Percentiles rank a stretch among this genome's conserved stretches.
These are phyloP conservation scores for Acleris literana DNA, from an alignment of 2,888 invertebrate species.

Conservation along the genomic window DNA sequence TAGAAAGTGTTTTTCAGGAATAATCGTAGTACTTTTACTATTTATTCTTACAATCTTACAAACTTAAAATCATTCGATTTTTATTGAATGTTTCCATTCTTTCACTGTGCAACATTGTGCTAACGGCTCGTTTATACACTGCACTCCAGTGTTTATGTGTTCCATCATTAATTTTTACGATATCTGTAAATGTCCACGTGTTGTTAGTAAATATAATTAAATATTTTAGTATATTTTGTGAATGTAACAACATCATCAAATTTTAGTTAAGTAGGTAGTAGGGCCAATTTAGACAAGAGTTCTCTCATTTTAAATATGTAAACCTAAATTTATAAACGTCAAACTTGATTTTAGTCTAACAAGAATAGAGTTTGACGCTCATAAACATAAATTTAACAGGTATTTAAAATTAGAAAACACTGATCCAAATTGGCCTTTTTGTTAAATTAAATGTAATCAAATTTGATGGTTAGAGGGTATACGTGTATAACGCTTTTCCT, in stretches of 20 bases:
- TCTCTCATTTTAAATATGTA: too few species aligned
- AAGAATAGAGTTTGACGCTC: too few species aligned
- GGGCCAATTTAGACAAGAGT: too few species aligned
- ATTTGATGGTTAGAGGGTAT: conserved; percentile 6
- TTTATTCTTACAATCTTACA: not conserved
- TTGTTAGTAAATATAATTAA: too few species aligned
- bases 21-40: not conserved
- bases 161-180: not conserved
- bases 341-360: too few species aligned
- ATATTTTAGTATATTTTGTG: too few species aligned
- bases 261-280: too few species aligned
- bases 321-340: too few species aligned
- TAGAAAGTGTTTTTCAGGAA: not conserved
- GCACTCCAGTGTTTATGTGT: not conserved
- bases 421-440: too few species aligned
- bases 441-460: not conserved
- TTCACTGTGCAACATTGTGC: conserved; percentile 5
- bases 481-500: conserved; percentile 57
- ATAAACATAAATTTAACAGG: too few species aligned
- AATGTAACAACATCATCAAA: too few species aligned
- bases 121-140: conserved; percentile 5
- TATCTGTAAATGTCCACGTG: not conserved
- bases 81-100: not conserved
- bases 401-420: too few species aligned
- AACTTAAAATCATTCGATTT: not conserved